phyloP scores from a whole-genome alignment of 1,140 invertebrate genomes.

The Nebria ingens region DNA sequence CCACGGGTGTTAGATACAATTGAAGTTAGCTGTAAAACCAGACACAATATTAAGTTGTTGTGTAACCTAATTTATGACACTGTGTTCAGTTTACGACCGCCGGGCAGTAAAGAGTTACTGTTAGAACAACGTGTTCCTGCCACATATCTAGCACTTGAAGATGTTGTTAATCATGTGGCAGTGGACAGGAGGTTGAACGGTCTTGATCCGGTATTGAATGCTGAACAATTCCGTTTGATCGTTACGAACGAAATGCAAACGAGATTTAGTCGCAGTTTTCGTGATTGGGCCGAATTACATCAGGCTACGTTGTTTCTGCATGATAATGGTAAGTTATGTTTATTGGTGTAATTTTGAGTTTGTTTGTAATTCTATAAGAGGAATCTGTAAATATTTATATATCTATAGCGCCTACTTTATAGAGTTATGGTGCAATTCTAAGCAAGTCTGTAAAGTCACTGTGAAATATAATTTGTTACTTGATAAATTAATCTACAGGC shows the following conservation, averaged over 20 bases:
- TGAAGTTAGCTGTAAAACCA: conserved; percentile 77
- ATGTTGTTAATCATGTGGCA: conserved; percentile 74
- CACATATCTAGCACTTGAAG: conserved; percentile 88
- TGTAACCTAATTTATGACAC: conserved; percentile 91
- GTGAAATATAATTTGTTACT: too few species aligned
- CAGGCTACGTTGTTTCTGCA: conserved; percentile 95
- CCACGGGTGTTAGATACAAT: conserved; percentile 89
- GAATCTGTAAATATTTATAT: too few species aligned
- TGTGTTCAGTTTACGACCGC: conserved; percentile 81
- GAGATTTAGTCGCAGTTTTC: conserved; percentile 56
- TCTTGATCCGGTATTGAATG: conserved; percentile 79
- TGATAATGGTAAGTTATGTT: conserved; percentile 71
- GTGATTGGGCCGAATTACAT: conserved; percentile 83
- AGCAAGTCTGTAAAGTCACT: too few species aligned
- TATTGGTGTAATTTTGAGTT: too few species aligned
- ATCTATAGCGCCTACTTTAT: too few species aligned
- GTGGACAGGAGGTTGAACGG: conserved; percentile 52
- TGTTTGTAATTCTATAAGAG: too few species aligned
- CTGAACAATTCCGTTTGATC: conserved; percentile 69
- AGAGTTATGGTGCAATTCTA: too few species aligned
- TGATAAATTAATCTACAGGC: conserved; percentile 48
- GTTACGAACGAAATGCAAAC: conserved; percentile 60
- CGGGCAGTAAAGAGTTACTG: conserved; percentile 80
- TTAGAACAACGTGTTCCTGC: conserved; percentile 93
- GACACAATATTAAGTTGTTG: conserved; percentile 83